phyloP scores from a whole-genome alignment of 53 echinoderm and acorn worm genomes.

The Antedon mediterranea region DNA sequence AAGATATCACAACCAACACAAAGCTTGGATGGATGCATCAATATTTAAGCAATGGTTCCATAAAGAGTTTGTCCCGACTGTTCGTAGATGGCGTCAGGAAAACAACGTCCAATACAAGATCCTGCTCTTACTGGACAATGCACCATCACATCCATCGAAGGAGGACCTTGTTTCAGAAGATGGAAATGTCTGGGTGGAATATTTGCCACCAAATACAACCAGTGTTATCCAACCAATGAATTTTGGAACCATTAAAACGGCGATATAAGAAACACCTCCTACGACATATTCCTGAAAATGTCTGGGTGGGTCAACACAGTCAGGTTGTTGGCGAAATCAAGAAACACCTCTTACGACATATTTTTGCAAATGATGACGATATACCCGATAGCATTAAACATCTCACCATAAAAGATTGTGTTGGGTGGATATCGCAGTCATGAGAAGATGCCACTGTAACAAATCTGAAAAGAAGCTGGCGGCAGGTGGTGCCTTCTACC shows the following conservation, averaged over 20 bases:
- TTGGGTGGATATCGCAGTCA: slow-evolving; percentile 4
- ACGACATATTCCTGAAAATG: neutral
- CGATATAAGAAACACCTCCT: slow-evolving; percentile 3
- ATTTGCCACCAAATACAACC: slow-evolving; percentile 6
- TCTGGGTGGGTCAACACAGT: no score
- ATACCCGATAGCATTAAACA: neutral
- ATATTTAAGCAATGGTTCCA: slow-evolving; percentile 23
- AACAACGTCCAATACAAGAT: slow-evolving; percentile 12
- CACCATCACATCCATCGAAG: slow-evolving; percentile 12
- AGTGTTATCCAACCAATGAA: slow-evolving; percentile 10
- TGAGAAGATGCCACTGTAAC: slow-evolving; percentile 13
- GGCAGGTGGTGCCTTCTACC: slow-evolving; percentile 11
- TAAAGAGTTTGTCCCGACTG: slow-evolving; percentile 16
- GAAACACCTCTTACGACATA: neutral
- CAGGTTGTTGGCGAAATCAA: slow-evolving; percentile 8
- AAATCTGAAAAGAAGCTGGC: neutral
- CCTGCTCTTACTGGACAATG: slow-evolving; percentile 20
- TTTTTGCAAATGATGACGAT: neutral
- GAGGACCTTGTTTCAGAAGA: slow-evolving; percentile 2
- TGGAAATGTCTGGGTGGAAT: slow-evolving; percentile 6
- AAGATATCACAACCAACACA: neutral
- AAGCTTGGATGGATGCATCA: slow-evolving; percentile 14
- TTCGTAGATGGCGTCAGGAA: neutral
- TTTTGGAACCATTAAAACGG: slow-evolving; percentile 13
- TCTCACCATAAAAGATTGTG: slow-evolving; percentile 17